A percentile compares a stretch with the other conserved stretches of the same genome.
Evolutionary conservation across 2,113 vertebrate genomes (phyloP).

Genomic region (Leiothrix lutea): DNA sequence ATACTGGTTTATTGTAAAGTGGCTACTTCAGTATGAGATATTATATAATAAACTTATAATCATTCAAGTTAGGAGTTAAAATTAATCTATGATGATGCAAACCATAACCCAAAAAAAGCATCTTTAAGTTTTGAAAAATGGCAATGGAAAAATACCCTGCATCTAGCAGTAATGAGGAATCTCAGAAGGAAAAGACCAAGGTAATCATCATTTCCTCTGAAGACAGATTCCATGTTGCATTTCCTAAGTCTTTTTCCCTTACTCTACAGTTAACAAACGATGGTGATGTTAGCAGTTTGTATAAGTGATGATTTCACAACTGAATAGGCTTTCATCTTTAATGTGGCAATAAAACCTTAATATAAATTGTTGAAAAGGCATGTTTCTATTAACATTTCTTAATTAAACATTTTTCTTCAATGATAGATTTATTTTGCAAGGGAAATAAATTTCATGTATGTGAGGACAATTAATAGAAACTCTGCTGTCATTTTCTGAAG

Average conservation of each 20-base stretch:
- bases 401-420: conserved; percentile 38
- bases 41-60: neutral
- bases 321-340: conserved; percentile 17
- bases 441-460: neutral
- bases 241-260: neutral
- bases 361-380: conserved; percentile 12
- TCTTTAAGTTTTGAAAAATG: neutral
- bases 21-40: neutral
- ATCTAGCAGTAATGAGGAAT: neutral
- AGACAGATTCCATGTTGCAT: neutral
- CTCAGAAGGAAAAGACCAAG: neutral
- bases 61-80: neutral
- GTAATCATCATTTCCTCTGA: neutral
- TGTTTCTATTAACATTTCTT: conserved; percentile 40
- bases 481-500: neutral
- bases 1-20: neutral
- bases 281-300: neutral
- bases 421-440: conserved; percentile 12
- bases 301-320: neutral
- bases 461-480: neutral
- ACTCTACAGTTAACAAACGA: neutral
- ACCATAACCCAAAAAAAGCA: neutral
- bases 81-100: neutral
- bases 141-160: neutral
- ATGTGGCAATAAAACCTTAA: neutral